Conservation (phyloP, 2,888 invertebrate genomes). For the Ephialtes manifestator region DNA sequence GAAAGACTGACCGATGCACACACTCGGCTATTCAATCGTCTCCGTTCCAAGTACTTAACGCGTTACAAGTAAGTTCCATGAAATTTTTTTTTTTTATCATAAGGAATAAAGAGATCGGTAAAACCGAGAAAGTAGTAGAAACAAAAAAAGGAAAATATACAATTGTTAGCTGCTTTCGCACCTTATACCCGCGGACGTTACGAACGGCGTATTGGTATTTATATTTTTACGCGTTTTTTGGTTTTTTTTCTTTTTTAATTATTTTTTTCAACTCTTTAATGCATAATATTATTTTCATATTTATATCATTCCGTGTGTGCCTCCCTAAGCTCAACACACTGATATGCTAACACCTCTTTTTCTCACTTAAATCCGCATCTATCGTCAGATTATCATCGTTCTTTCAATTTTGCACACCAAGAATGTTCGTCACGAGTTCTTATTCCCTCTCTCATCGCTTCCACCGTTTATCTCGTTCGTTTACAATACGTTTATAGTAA, state of each 20-base stretch:
- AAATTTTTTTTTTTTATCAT: slow-evolving; percentile 1
- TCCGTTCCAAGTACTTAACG: slow-evolving; percentile 23
- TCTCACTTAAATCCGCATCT: slow-evolving; percentile 72
- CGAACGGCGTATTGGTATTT: slow-evolving; percentile 38
- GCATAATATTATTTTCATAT: slow-evolving; percentile 70
- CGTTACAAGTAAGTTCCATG: background rate
- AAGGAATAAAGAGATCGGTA: background rate
- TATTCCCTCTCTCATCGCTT: slow-evolving; percentile 46
- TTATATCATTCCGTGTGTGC: slow-evolving; percentile 79
- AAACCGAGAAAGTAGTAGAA: background rate
- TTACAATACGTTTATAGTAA: slow-evolving; percentile 52
- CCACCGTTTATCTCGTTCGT: slow-evolving; percentile 28
- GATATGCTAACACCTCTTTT: slow-evolving; percentile 84
- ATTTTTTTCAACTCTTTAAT: slow-evolving; percentile 48
- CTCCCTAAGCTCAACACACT: slow-evolving; percentile 83
- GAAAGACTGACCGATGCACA: slow-evolving; percentile 40
- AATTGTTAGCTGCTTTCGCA: slow-evolving; percentile 18
- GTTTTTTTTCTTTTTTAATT: too few species aligned
- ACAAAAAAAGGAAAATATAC: background rate
- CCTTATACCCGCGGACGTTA: slow-evolving; percentile 36
- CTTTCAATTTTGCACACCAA: slow-evolving; percentile 7
- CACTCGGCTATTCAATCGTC: slow-evolving; percentile 18
- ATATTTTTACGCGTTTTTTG: slow-evolving; percentile 32
- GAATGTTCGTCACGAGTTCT: slow-evolving; percentile 20
- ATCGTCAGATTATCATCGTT: slow-evolving; percentile 70